Evolutionary conservation across 1,140 invertebrate genomes (phyloP).

Genomic region (Psix sp.): DNA sequence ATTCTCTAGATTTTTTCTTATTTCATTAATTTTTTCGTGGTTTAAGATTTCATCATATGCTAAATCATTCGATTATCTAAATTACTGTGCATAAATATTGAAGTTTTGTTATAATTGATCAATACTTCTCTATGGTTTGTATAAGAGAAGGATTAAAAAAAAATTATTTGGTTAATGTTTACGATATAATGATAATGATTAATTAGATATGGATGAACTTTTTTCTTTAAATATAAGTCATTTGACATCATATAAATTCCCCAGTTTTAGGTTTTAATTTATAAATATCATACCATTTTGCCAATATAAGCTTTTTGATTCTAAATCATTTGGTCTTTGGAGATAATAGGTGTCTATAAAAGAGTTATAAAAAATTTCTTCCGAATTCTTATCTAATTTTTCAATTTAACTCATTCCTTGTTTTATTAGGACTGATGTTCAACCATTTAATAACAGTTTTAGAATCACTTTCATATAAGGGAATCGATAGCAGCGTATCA

Average conservation of each 20-base stretch:
- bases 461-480: slow-evolving; percentile 56
- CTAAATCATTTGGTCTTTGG: slow-evolving; percentile 11
- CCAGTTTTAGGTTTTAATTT: slow-evolving; percentile 8
- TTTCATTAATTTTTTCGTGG: slow-evolving; percentile 12
- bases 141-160: slow-evolving; percentile 43
- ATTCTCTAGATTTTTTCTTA: background rate
- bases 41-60: slow-evolving; percentile 11
- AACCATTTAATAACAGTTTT: slow-evolving; percentile 61
- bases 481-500: slow-evolving; percentile 55
- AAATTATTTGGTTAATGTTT: too few species aligned
- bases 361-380: slow-evolving; percentile 28
- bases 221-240: too few species aligned
- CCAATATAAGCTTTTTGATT: slow-evolving; percentile 10
- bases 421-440: slow-evolving; percentile 47
- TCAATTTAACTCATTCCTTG: slow-evolving; percentile 10
- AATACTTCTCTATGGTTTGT: slow-evolving; percentile 49
- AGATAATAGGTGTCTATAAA: slow-evolving; percentile 42
- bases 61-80: slow-evolving; percentile 4
- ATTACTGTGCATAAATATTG: slow-evolving; percentile 30
- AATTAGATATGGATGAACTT: too few species aligned
- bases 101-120: slow-evolving; percentile 29
- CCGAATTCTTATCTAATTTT: slow-evolving; percentile 5
- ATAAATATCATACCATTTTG: slow-evolving; percentile 6
- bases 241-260: slow-evolving; percentile 17
- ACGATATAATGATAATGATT: too few species aligned